Base-by-base conservation (phyloP, 2,797 vertebrate species). In the Cynodonichthys magdalenae region DNA sequence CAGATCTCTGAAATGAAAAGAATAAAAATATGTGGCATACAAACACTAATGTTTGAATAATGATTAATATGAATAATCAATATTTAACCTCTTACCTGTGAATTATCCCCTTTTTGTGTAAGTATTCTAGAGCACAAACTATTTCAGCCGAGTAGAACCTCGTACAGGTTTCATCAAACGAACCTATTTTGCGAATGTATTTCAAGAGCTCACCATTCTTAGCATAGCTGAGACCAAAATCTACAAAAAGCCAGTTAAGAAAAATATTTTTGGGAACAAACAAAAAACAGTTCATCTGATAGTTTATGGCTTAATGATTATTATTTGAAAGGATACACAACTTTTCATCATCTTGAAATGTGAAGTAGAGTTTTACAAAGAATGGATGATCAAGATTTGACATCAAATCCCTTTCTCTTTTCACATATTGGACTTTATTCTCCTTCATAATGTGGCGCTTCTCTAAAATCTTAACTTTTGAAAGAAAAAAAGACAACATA, bases 361-460 rank as follows among this genome's bases (percentile, higher is more conserved):
- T 98, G 91, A 99, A 99, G 93, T 95, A 99, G 74, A 99, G 96
- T 84, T 98, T 98, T 90, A 99, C 97, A 70, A 99, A 99, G 90
- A 99, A 99, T 24, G 98, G 95, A 82, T 99, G 98, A 90, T 99
- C 96, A 85, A 99, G 94, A 69, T 94, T 95, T 53, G 98, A 98
- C 96, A 99, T 98, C 69, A 99, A 94, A 69, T 99, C 98, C 89
- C 95, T 93, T 90, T 99, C 98, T 86, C 98, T 89, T 83, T 96
- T 99, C 86, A 99, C 98, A 47, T 99, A 99, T 0, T 96, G 97
- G 75, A 96, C 95, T 90, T 99, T 99, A 87, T 99, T 98, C 92
- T 99, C 96, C 93, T 98, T 99, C 90, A 99, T 96, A 90, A 99
- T 99, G 90, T 99, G 98, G 76, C 96, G 95, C 63, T 99, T 99